Evolutionary conservation across 1,140 invertebrate genomes (phyloP).

Genomic region (Propsilocerus akamusi): DNA sequence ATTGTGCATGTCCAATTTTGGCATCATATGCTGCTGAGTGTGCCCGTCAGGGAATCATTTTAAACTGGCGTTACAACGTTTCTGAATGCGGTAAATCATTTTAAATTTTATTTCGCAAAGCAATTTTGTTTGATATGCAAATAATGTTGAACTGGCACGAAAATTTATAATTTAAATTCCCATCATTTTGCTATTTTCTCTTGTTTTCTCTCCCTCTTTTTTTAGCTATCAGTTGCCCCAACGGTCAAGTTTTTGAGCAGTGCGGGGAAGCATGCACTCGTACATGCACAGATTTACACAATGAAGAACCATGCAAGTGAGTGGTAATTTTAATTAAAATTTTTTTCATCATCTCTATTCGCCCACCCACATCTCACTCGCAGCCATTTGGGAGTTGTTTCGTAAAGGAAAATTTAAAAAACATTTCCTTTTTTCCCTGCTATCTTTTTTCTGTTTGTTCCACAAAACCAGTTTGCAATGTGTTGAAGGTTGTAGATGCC

Average conservation of each 20-base stretch:
- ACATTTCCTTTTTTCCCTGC: too few relatives aligned
- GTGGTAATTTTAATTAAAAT: slow-evolving; percentile 8
- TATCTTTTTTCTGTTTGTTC: too few relatives aligned
- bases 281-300: slow-evolving; percentile 42
- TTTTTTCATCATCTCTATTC: background rate
- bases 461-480: slow-evolving; percentile 42
- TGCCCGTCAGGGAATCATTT: slow-evolving; percentile 40
- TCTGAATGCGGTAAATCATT: slow-evolving; percentile 46
- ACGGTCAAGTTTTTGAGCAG: slow-evolving; percentile 58
- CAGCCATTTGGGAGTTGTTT: too few relatives aligned
- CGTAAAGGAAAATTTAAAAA: too few relatives aligned
- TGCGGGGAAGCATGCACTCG: slow-evolving; percentile 57
- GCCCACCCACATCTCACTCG: slow-evolving; percentile 12
- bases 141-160: background rate
- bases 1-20: slow-evolving; percentile 64
- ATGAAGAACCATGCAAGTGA: slow-evolving; percentile 14
- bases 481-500: slow-evolving; percentile 78
- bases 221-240: slow-evolving; percentile 47
- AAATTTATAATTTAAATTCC: too few relatives aligned
- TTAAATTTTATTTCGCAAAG: background rate
- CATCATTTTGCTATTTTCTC: too few relatives aligned
- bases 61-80: slow-evolving; percentile 59
- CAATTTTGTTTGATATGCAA: too few relatives aligned
- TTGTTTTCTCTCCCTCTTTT: slow-evolving; percentile 6
- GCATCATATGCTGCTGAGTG: slow-evolving; percentile 65